phyloP scores from a whole-genome alignment of 2,888 invertebrate species.

The Oligia latruncula region DNA sequence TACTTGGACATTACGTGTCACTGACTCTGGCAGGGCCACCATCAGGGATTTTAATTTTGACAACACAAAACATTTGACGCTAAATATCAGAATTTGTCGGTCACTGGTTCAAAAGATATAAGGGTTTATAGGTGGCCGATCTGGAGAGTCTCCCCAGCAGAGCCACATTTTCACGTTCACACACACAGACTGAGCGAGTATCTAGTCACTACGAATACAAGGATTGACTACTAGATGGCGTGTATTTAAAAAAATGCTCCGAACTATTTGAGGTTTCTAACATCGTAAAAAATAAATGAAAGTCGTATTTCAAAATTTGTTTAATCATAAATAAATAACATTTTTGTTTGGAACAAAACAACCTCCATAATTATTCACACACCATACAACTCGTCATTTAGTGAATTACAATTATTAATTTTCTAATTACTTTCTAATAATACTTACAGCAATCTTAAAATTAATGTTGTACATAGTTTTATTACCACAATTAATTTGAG shows the following conservation, averaged over 20 bases:
- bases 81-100: too few species aligned
- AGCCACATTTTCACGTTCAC: too few species aligned
- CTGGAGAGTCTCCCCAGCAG: too few species aligned
- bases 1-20: background rate
- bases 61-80: too few species aligned
- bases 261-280: background rate
- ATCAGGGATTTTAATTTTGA: too few species aligned
- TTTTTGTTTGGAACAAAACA: conserved; percentile 90
- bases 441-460: conserved; percentile 89
- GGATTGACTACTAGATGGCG: background rate
- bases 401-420: conserved; percentile 88
- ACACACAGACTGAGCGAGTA: background rate
- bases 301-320: conserved; percentile 87
- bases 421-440: conserved; percentile 89
- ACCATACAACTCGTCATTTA: conserved; percentile 87
- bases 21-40: too few species aligned
- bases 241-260: background rate
- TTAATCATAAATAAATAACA: conserved; percentile 91
- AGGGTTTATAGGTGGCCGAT: too few species aligned
- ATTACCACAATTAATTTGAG: conserved; percentile 89
- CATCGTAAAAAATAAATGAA: conserved; percentile 56
- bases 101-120: too few species aligned
- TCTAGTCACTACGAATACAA: background rate
- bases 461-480: conserved; percentile 88
- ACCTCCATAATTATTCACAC: conserved; percentile 89